Evolutionary conservation across 1,140 invertebrate species (phyloP).

Genomic region (Cydia pomonella): DNA sequence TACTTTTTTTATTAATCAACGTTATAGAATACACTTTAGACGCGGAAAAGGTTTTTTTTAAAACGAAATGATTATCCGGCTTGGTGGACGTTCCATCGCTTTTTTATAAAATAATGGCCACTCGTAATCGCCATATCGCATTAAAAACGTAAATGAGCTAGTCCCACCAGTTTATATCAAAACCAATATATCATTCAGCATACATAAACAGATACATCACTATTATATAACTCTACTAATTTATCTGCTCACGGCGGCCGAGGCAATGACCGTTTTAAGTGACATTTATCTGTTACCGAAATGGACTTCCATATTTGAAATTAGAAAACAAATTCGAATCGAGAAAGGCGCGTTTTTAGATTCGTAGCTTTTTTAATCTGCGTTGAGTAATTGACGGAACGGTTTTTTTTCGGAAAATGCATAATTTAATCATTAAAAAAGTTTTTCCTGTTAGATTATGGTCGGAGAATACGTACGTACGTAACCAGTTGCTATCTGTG

Average conservation of each 20-base stretch:
- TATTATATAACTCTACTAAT: constrained; percentile 69
- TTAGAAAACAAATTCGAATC: constrained; percentile 37
- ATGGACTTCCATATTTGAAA: constrained; percentile 39
- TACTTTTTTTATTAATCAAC: neutral
- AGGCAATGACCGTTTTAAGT: constrained; percentile 65
- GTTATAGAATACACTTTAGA: neutral
- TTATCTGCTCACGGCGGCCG: constrained; percentile 63
- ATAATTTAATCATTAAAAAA: constrained; percentile 19
- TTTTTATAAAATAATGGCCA: constrained; percentile 52
- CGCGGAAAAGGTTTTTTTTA: constrained; percentile 7
- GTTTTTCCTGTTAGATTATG: constrained; percentile 19
- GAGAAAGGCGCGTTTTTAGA: constrained; percentile 36
- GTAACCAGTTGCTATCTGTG: constrained; percentile 50
- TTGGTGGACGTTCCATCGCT: constrained; percentile 45
- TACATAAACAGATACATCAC: constrained; percentile 46
- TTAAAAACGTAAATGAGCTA: constrained; percentile 59
- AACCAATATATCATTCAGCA: constrained; percentile 65
- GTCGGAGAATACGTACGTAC: constrained; percentile 39
- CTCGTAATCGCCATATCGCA: constrained; percentile 62
- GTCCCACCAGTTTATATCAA: constrained; percentile 52
- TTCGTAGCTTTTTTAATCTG: constrained; percentile 10
- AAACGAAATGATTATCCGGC: constrained; percentile 37
- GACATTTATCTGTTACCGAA: constrained; percentile 59
- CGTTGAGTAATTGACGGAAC: constrained; percentile 4
- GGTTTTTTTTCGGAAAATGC: constrained; percentile 12